Percentiles rank a stretch among this genome's conserved stretches.
Conservation (phyloP, 1,140 invertebrate species). For the Zaprionus kolodkinae region DNA sequence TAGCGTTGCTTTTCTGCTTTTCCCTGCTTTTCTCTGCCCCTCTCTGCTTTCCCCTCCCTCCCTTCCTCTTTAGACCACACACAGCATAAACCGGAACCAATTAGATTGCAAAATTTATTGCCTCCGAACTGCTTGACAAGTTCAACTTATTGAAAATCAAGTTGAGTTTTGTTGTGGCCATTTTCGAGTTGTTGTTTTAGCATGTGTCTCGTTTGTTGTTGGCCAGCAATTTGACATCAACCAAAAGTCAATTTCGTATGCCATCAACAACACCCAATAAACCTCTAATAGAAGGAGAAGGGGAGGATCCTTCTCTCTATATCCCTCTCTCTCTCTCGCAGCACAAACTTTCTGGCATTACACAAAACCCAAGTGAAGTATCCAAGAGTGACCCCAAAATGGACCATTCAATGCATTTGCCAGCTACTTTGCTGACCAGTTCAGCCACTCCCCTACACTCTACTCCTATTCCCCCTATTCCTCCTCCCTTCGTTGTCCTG, state of each 20-base stretch:
- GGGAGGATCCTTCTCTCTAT: too few species aligned
- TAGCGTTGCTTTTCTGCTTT: neutral
- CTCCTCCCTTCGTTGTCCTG: conserved; percentile 15
- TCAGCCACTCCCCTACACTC: neutral
- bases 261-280: conserved; percentile 79
- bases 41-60: neutral
- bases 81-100: conserved; percentile 36
- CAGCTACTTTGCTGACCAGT: conserved; percentile 50
- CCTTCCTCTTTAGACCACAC: neutral
- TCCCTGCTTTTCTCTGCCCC: too few species aligned
- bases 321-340: neutral
- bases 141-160: conserved; percentile 66
- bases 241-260: conserved; percentile 78
- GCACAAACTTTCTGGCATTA: conserved; percentile 56
- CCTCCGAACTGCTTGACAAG: conserved; percentile 60
- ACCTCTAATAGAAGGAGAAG: conserved; percentile 46
- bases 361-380: conserved; percentile 60
- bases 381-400: conserved; percentile 72
- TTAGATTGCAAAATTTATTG: conserved; percentile 68
- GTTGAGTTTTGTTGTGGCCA: conserved; percentile 39
- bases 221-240: conserved; percentile 66
- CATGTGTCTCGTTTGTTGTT: conserved; percentile 21
- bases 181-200: conserved; percentile 17
- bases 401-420: conserved; percentile 71
- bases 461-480: neutral